Percentiles rank a stretch among this genome's conserved stretches.
These are phyloP conservation scores for Periplaneta americana DNA, from an alignment of 1,140 invertebrate species.

Conservation along the genomic window DNA sequence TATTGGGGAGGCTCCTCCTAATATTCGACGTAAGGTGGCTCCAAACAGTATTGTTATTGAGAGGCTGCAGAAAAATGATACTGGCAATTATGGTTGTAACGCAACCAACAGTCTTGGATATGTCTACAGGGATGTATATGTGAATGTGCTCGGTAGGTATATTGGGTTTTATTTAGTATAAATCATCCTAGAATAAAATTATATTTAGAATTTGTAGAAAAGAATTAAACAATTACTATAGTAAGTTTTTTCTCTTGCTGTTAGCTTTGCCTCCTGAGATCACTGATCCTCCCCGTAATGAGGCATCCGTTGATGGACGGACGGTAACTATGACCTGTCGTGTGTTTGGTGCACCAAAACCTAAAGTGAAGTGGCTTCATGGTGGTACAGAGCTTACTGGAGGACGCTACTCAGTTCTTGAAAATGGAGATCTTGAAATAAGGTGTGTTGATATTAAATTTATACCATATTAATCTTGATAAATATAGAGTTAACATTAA, in stretches of 20 bases:
- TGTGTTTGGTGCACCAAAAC: constrained; percentile 94
- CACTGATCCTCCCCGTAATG: constrained; percentile 69
- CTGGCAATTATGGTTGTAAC: constrained; percentile 98
- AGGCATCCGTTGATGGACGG: constrained; percentile 77
- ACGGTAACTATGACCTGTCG: constrained; percentile 80
- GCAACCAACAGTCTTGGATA: constrained; percentile 97
- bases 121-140: constrained; percentile 95
- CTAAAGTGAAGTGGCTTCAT: constrained; percentile 88
- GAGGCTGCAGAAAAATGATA: constrained; percentile 81
- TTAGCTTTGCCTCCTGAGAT: constrained; percentile 86
- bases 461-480: neutral
- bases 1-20: constrained; percentile 67
- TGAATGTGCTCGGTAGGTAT: constrained; percentile 84
- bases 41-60: constrained; percentile 76
- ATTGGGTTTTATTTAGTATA: no score
- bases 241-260: constrained; percentile 24
- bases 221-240: no score
- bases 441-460: constrained; percentile 31
- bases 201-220: no score
- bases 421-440: constrained; percentile 82
- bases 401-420: constrained; percentile 64
- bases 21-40: constrained; percentile 55
- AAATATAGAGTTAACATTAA: neutral
- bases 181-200: no score
- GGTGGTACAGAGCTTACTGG: constrained; percentile 78